Evolutionary conservation across 2,888 invertebrate species (phyloP).

Genomic region (Perithous albicinctus): DNA sequence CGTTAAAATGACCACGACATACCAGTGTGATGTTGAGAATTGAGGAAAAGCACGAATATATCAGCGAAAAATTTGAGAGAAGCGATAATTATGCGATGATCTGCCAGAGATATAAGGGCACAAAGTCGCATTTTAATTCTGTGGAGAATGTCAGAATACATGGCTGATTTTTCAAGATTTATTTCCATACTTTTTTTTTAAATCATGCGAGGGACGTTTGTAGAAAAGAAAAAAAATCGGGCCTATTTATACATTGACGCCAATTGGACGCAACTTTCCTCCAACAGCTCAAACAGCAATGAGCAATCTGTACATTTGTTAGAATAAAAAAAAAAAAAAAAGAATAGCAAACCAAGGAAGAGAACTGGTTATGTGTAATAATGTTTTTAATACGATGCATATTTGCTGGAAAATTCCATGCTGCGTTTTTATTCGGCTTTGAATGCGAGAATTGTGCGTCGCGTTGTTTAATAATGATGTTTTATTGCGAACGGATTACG

Average conservation of each 20-base stretch:
- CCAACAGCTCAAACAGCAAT: constrained; percentile 38
- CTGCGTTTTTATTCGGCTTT: constrained; percentile 6
- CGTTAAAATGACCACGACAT: constrained; percentile 8
- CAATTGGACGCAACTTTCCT: neutral
- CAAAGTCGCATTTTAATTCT: neutral
- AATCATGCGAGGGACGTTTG: too few relatives aligned
- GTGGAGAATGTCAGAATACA: neutral
- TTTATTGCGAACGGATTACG: constrained; percentile 73
- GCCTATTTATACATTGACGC: neutral
- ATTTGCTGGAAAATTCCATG: constrained; percentile 1
- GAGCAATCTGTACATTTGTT: constrained; percentile 35
- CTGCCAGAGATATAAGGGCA: neutral
- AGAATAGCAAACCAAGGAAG: neutral
- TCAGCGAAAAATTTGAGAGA: neutral
- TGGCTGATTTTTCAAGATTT: neutral
- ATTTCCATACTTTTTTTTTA: neutral
- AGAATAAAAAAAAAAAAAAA: constrained; percentile 10
- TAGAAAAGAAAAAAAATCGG: too few relatives aligned
- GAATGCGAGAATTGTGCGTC: constrained; percentile 6
- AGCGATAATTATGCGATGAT: constrained; percentile 2
- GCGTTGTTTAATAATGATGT: constrained; percentile 3
- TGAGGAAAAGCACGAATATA: neutral
- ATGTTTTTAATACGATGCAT: constrained; percentile 18
- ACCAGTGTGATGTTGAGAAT: neutral
- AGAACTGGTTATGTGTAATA: constrained; percentile 4